Conservation (phyloP, 2,888 invertebrate genomes). For the Plemyria rubiginata region DNA sequence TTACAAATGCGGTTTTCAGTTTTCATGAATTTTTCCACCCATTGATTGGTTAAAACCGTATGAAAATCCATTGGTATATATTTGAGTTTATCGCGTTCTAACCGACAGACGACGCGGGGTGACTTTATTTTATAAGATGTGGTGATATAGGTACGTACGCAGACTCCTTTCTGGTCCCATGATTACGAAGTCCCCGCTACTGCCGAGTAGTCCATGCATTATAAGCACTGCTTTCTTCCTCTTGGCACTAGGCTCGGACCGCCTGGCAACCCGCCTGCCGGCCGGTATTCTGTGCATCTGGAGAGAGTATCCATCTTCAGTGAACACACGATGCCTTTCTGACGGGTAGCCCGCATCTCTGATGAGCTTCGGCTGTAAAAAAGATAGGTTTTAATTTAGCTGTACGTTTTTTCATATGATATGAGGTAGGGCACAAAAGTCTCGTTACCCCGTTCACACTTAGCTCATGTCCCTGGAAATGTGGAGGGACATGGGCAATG, state of each 20-base stretch:
- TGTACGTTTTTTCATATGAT: too few species aligned
- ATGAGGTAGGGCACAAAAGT: too few species aligned
- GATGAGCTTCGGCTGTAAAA: slow-evolving; percentile 76
- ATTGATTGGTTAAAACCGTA: too few species aligned
- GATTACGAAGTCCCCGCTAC: slow-evolving; percentile 88
- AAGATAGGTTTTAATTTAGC: slow-evolving; percentile 3
- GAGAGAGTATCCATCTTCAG: slow-evolving; percentile 86
- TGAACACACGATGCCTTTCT: slow-evolving; percentile 78
- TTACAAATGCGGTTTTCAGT: too few species aligned
- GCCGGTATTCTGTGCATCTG: slow-evolving; percentile 86
- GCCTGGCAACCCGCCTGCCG: slow-evolving; percentile 63
- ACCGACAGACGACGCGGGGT: too few species aligned
- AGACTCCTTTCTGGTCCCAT: slow-evolving; percentile 88
- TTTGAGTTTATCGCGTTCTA: too few species aligned
- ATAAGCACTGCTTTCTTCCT: slow-evolving; percentile 77
- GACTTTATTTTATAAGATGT: too few species aligned
- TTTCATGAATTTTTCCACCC: too few species aligned
- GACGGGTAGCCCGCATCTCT: slow-evolving; percentile 75
- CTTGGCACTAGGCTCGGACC: slow-evolving; percentile 53
- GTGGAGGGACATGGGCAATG: too few species aligned
- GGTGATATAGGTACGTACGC: slow-evolving; percentile 62
- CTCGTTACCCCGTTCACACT: too few species aligned
- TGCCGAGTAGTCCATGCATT: slow-evolving; percentile 86
- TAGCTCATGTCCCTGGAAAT: too few species aligned
- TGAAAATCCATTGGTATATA: too few species aligned